Evolutionary conservation across 2,888 invertebrate species (phyloP).

Genomic region (Pristionchus fissidentatus): DNA sequence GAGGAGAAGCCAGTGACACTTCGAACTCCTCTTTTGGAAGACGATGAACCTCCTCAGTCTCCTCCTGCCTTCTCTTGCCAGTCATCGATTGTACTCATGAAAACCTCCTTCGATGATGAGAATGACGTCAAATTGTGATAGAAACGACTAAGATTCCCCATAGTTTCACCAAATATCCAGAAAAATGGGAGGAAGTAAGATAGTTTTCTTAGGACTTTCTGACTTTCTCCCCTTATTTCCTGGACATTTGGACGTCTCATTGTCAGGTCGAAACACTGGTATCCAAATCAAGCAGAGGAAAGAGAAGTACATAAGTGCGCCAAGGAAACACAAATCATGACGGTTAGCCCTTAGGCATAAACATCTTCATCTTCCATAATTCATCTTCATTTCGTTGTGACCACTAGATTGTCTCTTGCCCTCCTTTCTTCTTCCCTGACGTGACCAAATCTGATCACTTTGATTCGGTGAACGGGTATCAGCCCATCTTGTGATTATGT

Average conservation of each 20-base stretch:
- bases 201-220: neutral
- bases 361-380: too few species aligned
- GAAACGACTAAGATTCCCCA: neutral
- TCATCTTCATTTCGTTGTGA: too few species aligned
- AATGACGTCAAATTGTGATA: conserved; percentile 12
- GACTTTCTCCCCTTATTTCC: neutral
- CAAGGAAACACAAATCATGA: too few species aligned
- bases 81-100: neutral
- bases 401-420: too few species aligned
- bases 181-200: neutral
- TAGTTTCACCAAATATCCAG: neutral
- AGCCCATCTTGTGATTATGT: neutral
- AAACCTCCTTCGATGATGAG: neutral
- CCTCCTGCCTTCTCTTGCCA: neutral
- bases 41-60: neutral
- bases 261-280: neutral
- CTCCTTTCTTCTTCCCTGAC: neutral
- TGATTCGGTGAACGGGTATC: neutral
- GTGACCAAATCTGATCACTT: neutral
- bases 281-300: neutral
- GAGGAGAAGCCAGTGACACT: neutral
- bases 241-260: neutral
- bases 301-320: too few species aligned
- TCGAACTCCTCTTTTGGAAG: neutral
- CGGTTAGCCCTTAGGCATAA: too few species aligned